A percentile compares a stretch with the other conserved stretches of the same genome.
phyloP scores from a whole-genome alignment of 92 coral and sea anemone species.

The Ricordea florida region DNA sequence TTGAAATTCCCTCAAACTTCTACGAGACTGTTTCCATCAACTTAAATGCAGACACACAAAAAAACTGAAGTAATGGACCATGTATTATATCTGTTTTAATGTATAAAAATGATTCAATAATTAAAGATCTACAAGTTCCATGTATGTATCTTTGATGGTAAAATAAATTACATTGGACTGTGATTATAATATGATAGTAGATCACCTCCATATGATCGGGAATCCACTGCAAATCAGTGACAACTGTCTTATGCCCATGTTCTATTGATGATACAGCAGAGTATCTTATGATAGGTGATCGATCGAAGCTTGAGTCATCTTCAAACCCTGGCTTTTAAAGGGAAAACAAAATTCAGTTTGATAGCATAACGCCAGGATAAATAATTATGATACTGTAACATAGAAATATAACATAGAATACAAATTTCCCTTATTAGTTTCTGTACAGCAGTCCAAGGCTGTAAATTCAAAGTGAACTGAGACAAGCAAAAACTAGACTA shows the following conservation, averaged over 20 bases:
- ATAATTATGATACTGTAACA: not conserved
- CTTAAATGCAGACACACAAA: too few relatives aligned
- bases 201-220: slow-evolving; percentile 98
- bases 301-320: slow-evolving; percentile 90
- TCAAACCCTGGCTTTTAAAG: slow-evolving; percentile 93
- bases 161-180: not conserved
- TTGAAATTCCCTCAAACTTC: too few relatives aligned
- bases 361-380: too few relatives aligned
- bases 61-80: too few relatives aligned
- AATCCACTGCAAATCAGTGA: slow-evolving; percentile 90
- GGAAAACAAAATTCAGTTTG: not conserved
- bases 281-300: slow-evolving; percentile 86
- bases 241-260: slow-evolving; percentile 90
- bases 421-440: not conserved
- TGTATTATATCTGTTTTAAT: too few relatives aligned
- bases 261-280: slow-evolving; percentile 99
- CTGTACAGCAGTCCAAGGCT: not conserved
- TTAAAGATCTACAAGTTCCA: not conserved
- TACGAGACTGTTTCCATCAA: too few relatives aligned
- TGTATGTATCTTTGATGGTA: too few relatives aligned
- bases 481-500: too few relatives aligned
- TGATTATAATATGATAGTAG: not conserved
- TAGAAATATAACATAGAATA: not conserved
- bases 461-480: too few relatives aligned
- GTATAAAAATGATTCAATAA: not conserved